Base-by-base conservation (phyloP, 2,797 vertebrate species). In the Pseudochirops corinnae region DNA sequence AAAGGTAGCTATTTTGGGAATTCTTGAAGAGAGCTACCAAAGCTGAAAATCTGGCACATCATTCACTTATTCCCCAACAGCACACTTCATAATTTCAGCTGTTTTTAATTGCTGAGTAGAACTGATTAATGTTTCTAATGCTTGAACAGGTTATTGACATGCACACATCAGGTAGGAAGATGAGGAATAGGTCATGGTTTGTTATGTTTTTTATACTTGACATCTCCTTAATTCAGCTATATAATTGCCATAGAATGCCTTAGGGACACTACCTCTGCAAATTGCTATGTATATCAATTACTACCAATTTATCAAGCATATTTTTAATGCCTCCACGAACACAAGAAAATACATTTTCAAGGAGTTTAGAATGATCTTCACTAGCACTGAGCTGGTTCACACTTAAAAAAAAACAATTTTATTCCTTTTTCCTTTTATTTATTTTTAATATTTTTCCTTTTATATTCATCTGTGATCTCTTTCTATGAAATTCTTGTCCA, bases 321-420 rank as follows among this genome's bases (percentile, higher is more conserved):
- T 53, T 87, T 82, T 92, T 90, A 90, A 87, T 53, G 39, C 29
- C 12, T 12, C 31, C 74, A 93, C 67, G 18, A 16, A 0, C 57
- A 11, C 57, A 52, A 93, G 52, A 91, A 92, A 94, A 93, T 46
- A 5, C 21, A 94, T 91, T 93, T 96, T 94, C 93, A 91, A 95
- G 62, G 9, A 39, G 67, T 39, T 57, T 92, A 55, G 0, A 90
- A 39, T 53, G 74, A 91, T 58, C 21, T 91, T 33, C 55, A 91
- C 46, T 57, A 50, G 74, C 16, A 46, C 12, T 39, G 14, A 50
- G 14, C 9, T n/a, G 56, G 52, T 13, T 33, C 52, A 58, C 31
- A 56, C 33, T 82, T 39, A 7, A 39, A 39, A 82, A 74, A 14
- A 58, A 0, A 9, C 13, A 62, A 62, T 31, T 31, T 31, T 33